Base-by-base conservation (phyloP, 2,888 invertebrate genomes). In the Frankliniella fusca region DNA sequence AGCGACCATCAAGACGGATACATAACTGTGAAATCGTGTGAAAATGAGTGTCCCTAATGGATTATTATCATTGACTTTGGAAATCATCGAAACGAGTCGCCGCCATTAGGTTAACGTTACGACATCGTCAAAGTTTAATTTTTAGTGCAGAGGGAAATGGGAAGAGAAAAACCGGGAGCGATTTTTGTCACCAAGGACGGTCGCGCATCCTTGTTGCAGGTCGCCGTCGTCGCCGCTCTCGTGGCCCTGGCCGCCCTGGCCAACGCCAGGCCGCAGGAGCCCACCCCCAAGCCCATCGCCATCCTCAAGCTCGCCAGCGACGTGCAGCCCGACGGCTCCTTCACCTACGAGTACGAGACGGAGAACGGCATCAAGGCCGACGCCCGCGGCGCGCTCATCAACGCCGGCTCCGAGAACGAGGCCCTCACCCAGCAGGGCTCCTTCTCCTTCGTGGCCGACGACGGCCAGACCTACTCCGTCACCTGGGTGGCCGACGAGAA, bases 301-400 rank as follows among this genome's bases (percentile, higher is more conserved):
- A 76, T 76, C 70, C 70, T 76, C 27, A 76, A 76, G 70, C 70
- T 76, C 11, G 70, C 70, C 70, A 76, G 27, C 70, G 70, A 76
- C 70, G 70, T 76, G 27, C n/a, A 27, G 23, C 70, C 70, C 70
- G 70, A 76, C 70, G 70, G 70, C 27, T 76, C 70, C 70, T 76
- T 76, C 70, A 76, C 70, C 70, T 76, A 76, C 70, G 70, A 76
- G 70, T 87, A 85, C 85, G 91, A 92, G 86, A 90, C 91, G 7
- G 90, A 89, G 70, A 89, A 92, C 84, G 92, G 92, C 20, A 92
- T 90, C 85, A 82, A 85, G 9, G 90, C 89, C 11, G 86, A 89
- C 80, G 92, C 92, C 85, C 87, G 87, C 86, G 89, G 86, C 86
- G 84, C 85, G 82, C 87, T 89, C 85, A 88, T 85, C 82, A 84